Percentiles rank a stretch among this genome's conserved stretches.
Evolutionary conservation across 2,113 vertebrate species (phyloP).

Genomic region (Thermophis baileyi): DNA sequence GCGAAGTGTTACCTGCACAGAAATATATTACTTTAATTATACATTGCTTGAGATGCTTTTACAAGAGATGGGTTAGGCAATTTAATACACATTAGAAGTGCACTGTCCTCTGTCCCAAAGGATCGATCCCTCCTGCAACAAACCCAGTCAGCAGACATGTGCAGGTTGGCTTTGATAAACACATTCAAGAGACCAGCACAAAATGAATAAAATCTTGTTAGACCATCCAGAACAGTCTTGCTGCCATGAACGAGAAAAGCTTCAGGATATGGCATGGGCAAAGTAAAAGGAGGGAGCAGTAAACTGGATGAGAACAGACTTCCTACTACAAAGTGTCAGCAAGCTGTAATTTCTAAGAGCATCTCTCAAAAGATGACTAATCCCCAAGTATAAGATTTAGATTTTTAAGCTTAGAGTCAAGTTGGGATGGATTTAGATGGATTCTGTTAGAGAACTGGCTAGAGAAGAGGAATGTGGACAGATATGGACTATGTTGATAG

Average conservation of each 20-base stretch:
- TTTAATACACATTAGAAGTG: background rate
- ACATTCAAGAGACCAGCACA: background rate
- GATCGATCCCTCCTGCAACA: background rate
- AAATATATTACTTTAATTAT: background rate
- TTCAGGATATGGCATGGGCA: background rate
- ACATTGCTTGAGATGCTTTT: background rate
- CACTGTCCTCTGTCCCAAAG: background rate
- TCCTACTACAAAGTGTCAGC: background rate
- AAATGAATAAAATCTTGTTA: background rate
- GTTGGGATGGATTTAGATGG: background rate
- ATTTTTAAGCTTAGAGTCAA: background rate
- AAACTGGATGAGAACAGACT: background rate
- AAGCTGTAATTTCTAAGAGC: background rate
- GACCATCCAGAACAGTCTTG: background rate
- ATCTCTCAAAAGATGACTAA: background rate
- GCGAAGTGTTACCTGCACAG: slow-evolving; percentile 1
- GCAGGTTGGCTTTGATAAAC: background rate
- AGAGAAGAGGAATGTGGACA: background rate
- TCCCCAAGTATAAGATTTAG: background rate
- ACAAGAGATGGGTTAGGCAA: too few species aligned
- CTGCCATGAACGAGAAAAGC: background rate
- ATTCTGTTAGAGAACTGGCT: background rate
- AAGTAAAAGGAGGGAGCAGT: background rate
- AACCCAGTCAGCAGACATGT: background rate
- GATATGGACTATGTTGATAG: background rate